phyloP scores from a whole-genome alignment of 2,888 invertebrate genomes.

The Dolichomitus sp. region DNA sequence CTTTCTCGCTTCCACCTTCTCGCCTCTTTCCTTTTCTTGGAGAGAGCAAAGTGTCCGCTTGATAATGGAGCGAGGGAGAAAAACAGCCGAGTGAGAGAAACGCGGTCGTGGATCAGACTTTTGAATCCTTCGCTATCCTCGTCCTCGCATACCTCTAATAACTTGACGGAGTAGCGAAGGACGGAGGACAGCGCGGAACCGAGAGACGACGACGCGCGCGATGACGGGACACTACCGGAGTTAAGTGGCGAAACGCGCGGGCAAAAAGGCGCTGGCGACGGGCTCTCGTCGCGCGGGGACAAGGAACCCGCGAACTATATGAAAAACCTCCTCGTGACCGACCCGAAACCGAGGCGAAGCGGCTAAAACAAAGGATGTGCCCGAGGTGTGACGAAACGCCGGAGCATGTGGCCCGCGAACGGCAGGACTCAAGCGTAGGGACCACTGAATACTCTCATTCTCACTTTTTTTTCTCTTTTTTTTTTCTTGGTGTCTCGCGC shows the following conservation, averaged over 20 bases:
- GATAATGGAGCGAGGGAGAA: slow-evolving; percentile 11
- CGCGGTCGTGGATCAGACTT: background rate
- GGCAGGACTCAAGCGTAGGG: slow-evolving; percentile 15
- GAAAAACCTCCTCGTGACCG: slow-evolving; percentile 40
- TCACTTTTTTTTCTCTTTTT: slow-evolving; percentile 31
- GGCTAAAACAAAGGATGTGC: slow-evolving; percentile 83
- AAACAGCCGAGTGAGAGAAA: background rate
- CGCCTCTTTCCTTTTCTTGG: background rate
- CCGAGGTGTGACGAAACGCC: slow-evolving; percentile 83
- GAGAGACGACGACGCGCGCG: slow-evolving; percentile 69
- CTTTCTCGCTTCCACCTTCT: slow-evolving; percentile 19
- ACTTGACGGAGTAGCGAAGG: slow-evolving; percentile 64
- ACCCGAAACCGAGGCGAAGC: slow-evolving; percentile 73
- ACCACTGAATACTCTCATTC: slow-evolving; percentile 60
- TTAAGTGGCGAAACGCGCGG: slow-evolving; percentile 85
- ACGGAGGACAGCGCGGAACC: slow-evolving; percentile 2
- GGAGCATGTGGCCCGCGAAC: slow-evolving; percentile 62
- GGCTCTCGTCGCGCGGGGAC: slow-evolving; percentile 65
- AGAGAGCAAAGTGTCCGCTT: slow-evolving; percentile 5
- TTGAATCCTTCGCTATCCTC: slow-evolving; percentile 16
- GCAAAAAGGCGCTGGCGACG: slow-evolving; percentile 80
- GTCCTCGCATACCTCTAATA: slow-evolving; percentile 80
- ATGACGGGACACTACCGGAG: slow-evolving; percentile 85
- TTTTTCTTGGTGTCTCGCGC: slow-evolving; percentile 38
- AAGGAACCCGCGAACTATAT: slow-evolving; percentile 30